Evolutionary conservation across 2,113 vertebrate species (phyloP).

Genomic region (Speoplatyrhinus poulsoni): DNA sequence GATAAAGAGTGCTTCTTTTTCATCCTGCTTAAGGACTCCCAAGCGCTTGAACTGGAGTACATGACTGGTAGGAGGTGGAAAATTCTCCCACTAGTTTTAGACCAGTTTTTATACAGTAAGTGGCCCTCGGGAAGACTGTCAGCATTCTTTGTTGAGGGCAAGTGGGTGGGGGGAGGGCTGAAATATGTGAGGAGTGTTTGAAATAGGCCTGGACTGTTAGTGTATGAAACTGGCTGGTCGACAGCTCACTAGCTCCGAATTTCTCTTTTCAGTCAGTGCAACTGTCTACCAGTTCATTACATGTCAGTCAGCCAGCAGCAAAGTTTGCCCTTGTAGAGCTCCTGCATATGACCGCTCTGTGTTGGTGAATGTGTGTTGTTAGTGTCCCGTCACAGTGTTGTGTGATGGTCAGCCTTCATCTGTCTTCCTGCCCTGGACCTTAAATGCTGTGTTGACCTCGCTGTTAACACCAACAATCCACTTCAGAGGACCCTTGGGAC

Average conservation of each 20-base stretch:
- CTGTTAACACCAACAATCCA: conserved; percentile 54
- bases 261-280: conserved; percentile 27
- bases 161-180: conserved; percentile 1
- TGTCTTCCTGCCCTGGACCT: conserved; percentile 35
- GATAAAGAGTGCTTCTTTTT: conserved; percentile 36
- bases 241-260: conserved; percentile 43
- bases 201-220: conserved; percentile 31
- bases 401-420: conserved; percentile 57
- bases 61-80: conserved; percentile 27
- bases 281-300: conserved; percentile 36
- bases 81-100: conserved; percentile 17
- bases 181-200: conserved; percentile 29
- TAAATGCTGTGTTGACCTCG: conserved; percentile 21
- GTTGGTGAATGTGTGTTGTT: conserved; percentile 27
- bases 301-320: conserved; percentile 30
- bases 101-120: conserved; percentile 21
- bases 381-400: conserved; percentile 35
- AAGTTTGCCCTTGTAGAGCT: conserved; percentile 25
- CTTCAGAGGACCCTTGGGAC: conserved; percentile 18
- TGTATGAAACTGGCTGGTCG: conserved; percentile 17
- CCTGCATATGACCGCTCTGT: conserved; percentile 1
- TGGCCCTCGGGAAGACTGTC: conserved; percentile 20
- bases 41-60: conserved; percentile 19
- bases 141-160: conserved; percentile 28
- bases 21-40: conserved; percentile 31